Conservation (phyloP, 1,140 invertebrate genomes). For the Bombus confusus region DNA sequence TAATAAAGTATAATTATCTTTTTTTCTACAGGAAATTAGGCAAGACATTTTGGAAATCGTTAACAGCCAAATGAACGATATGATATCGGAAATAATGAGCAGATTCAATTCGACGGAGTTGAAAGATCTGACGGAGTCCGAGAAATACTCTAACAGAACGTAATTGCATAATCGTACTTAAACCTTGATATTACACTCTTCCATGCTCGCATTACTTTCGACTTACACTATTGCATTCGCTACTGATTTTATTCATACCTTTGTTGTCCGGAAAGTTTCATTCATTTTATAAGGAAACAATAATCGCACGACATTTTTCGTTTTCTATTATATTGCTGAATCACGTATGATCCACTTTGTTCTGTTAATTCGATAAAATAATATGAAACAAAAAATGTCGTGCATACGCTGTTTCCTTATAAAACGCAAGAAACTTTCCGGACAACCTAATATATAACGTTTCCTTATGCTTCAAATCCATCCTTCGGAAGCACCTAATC, state of each 20-base stretch:
- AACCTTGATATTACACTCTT: slow-evolving; percentile 4
- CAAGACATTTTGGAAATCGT: slow-evolving; percentile 61
- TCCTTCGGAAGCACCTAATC: background rate
- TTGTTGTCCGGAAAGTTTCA: no score
- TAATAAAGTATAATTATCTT: background rate
- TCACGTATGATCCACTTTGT: no score
- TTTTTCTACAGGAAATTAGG: slow-evolving; percentile 61
- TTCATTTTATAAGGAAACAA: no score
- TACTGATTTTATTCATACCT: background rate
- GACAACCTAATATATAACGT: no score
- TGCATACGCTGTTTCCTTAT: no score
- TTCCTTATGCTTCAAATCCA: background rate
- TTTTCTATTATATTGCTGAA: no score
- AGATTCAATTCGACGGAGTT: background rate
- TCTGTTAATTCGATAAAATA: no score
- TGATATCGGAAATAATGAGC: slow-evolving; percentile 65
- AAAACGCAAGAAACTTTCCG: no score
- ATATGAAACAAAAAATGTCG: no score
- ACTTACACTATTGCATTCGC: background rate
- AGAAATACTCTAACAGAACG: slow-evolving; percentile 64
- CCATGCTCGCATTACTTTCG: background rate
- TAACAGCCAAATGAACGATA: slow-evolving; percentile 53
- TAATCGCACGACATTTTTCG: no score
- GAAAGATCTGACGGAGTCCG: background rate
- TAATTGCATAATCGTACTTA: slow-evolving; percentile 27